phyloP scores from a whole-genome alignment of 2,888 invertebrate genomes.

The Cryptosula pallasiana region DNA sequence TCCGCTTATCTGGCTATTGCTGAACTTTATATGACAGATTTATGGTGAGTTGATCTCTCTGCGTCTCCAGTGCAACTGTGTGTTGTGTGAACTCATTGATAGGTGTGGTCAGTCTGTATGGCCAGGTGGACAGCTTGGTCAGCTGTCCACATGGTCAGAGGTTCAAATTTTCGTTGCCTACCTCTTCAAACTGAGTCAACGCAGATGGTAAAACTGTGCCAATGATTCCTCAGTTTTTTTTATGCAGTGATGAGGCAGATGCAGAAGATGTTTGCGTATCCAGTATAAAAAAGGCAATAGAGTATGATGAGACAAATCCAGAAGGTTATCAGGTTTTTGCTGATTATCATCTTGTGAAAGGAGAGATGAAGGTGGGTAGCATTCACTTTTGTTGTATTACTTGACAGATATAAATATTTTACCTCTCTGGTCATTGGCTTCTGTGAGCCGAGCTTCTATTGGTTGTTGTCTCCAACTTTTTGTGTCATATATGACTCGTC shows the following conservation, averaged over 20 bases:
- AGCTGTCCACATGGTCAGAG: too few species aligned
- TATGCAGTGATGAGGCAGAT: constrained; percentile 48
- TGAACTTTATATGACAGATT: constrained; percentile 55
- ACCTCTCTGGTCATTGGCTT: too few species aligned
- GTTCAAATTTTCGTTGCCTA: too few species aligned
- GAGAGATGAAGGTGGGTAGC: constrained; percentile 43
- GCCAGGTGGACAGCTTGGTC: neutral
- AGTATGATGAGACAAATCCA: constrained; percentile 48
- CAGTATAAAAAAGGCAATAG: constrained; percentile 49
- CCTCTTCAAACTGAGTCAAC: too few species aligned
- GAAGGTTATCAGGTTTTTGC: constrained; percentile 53
- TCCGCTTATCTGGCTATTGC: constrained; percentile 53
- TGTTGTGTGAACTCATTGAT: neutral
- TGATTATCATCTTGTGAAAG: constrained; percentile 48
- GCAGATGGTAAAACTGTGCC: too few species aligned
- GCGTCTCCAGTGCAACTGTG: too few species aligned
- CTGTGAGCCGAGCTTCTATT: too few species aligned
- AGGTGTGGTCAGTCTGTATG: neutral
- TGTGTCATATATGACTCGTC: too few species aligned
- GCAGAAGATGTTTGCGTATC: constrained; percentile 52
- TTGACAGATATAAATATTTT: too few species aligned
- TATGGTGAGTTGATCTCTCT: constrained; percentile 44
- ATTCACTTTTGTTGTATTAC: too few species aligned
- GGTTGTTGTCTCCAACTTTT: too few species aligned
- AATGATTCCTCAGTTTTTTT: too few species aligned